Conservation (phyloP, 1,140 invertebrate species). For the Drosophila mauritiana region DNA sequence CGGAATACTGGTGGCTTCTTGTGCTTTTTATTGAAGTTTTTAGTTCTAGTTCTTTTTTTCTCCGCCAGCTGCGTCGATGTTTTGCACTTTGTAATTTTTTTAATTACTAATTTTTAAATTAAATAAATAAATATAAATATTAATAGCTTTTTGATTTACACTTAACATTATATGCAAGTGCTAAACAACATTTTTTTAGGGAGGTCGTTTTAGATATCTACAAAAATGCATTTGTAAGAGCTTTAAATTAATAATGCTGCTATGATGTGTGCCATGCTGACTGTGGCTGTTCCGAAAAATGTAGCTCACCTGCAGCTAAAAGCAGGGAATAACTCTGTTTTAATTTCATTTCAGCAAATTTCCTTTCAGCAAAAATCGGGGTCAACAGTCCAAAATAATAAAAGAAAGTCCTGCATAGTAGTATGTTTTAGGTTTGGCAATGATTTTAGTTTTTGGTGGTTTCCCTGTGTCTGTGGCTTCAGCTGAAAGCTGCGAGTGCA, state of each 20-base stretch:
- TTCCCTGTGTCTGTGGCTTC: slow-evolving; percentile 13
- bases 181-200: no score
- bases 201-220: neutral
- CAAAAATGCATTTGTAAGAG: neutral
- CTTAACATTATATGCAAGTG: no score
- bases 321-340: slow-evolving; percentile 54
- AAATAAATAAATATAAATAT: neutral
- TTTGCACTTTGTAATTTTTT: neutral
- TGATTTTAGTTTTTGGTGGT: slow-evolving; percentile 31
- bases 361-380: slow-evolving; percentile 36
- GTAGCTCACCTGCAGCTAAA: slow-evolving; percentile 18
- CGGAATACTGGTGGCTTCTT: neutral
- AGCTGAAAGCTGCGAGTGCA: slow-evolving; percentile 30
- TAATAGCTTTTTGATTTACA: neutral
- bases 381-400: slow-evolving; percentile 67
- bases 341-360: slow-evolving; percentile 37
- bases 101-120: neutral
- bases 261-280: neutral
- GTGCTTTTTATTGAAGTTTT: neutral
- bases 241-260: neutral
- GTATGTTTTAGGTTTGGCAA: slow-evolving; percentile 16
- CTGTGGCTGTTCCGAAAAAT: neutral
- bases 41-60: neutral
- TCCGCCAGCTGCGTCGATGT: neutral
- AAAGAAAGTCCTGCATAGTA: slow-evolving; percentile 47